Base-by-base conservation (phyloP, 1,140 invertebrate species). In the Tachypleus tridentatus region DNA sequence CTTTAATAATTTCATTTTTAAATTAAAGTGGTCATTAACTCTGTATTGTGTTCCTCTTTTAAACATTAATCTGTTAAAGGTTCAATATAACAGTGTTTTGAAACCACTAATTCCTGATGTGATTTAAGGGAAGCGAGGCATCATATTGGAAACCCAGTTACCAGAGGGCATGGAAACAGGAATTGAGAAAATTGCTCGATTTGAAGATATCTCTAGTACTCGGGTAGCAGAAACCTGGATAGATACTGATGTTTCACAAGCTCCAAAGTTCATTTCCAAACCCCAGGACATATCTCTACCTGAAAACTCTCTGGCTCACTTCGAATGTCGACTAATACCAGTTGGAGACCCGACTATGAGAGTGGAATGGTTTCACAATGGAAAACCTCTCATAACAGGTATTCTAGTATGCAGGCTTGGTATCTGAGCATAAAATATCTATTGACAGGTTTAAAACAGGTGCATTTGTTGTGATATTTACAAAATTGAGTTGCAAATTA, bases 311-410 rank as follows among this genome's bases (percentile, higher is more conserved):
- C 78, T 93, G 58, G 91, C 92, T 66, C 93, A 96, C 76, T 93
- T 97, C 71, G 93, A 97, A 79, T 93, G 90, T 69, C 85, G 88
- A 57, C 77, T 96, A 48, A 84, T 85, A 63, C 93, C 93, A 10
- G 83, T 92, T 6, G 91, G 91, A 72, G 93, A 97, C 78, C 87
- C 89, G 1, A 91, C 87, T 64, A 88, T 97, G 86, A 82, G 87
- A 69, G 91, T 97, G 9, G 93, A 97, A 78, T 97, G 93, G 93
- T 97, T 87, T 83, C 92, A 96, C 71, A 95, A 97, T 76, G 93
- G 93, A 51, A 92, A 94, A 79, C 83, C 91, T 8, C 79, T 96
- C 58, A 84, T 71, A n/a, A 67, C 67, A 52, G 91, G 91, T 59
- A 91, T 29, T 29, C 29, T 29, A 29, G 29, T 29, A 2, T 29